Conservation (phyloP, 2,888 invertebrate genomes). For the Nemoura dubitans region DNA sequence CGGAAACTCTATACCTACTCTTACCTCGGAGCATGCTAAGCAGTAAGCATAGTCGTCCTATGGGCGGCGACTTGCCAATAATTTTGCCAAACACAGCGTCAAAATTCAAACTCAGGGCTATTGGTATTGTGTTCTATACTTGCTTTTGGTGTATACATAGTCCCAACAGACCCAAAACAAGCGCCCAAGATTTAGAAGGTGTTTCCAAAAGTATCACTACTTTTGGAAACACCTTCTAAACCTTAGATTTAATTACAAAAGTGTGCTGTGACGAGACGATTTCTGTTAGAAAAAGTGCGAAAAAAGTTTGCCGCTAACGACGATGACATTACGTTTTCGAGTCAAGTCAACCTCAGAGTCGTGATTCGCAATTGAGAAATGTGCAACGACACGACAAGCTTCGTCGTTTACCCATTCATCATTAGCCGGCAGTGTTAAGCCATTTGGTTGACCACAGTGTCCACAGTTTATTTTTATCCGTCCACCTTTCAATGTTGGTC, state of each 20-base stretch:
- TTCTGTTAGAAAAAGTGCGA: background rate
- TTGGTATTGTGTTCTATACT: too few relatives aligned
- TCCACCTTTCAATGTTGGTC: background rate
- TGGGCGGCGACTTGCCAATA: too few relatives aligned
- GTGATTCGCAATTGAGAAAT: background rate
- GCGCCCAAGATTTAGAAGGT: background rate
- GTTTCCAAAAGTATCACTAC: background rate
- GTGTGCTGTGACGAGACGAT: conserved; percentile 12
- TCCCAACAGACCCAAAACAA: too few relatives aligned
- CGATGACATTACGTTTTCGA: background rate
- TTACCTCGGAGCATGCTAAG: too few relatives aligned
- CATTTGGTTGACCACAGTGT: background rate
- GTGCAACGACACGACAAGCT: background rate
- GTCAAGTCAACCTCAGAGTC: background rate
- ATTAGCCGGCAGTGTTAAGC: background rate
- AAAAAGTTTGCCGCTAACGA: background rate
- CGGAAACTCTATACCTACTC: too few relatives aligned
- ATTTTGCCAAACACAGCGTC: too few relatives aligned
- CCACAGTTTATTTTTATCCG: background rate
- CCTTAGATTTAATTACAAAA: background rate
- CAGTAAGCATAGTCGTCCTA: too few relatives aligned
- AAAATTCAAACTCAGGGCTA: too few relatives aligned
- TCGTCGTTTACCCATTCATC: background rate
- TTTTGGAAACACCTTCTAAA: background rate
- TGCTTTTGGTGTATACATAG: background rate